A percentile compares a stretch with the other conserved stretches of the same genome.
These are phyloP conservation scores for Eupeodes latifasciatus DNA, from an alignment of 2,888 invertebrate genomes.

Conservation along the genomic window DNA sequence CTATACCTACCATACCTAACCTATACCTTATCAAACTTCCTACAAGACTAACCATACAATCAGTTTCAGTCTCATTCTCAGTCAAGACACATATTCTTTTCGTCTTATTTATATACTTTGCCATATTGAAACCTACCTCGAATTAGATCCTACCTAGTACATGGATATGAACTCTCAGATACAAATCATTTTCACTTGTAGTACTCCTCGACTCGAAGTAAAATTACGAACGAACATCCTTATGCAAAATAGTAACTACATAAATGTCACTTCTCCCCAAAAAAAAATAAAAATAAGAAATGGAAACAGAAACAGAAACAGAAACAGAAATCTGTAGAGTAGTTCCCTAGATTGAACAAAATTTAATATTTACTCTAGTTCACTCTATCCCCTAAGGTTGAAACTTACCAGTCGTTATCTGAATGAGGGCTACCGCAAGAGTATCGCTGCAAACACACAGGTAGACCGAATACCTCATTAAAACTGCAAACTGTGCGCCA, in stretches of 20 bases:
- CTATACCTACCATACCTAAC: neutral
- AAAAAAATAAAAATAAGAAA: slow-evolving; percentile 5
- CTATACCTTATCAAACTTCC: slow-evolving; percentile 16
- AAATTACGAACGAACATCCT: neutral
- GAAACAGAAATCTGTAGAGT: slow-evolving; percentile 14
- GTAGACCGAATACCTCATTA: slow-evolving; percentile 69
- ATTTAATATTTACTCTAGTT: slow-evolving; percentile 47
- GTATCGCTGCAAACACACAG: slow-evolving; percentile 23
- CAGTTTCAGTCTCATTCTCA: slow-evolving; percentile 39
- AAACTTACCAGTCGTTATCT: slow-evolving; percentile 39
- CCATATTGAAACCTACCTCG: neutral
- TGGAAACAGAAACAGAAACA: slow-evolving; percentile 9
- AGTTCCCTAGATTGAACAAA: slow-evolving; percentile 16
- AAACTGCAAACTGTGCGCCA: slow-evolving; percentile 54
- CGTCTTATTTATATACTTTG: neutral
- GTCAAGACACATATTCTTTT: neutral
- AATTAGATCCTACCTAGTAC: neutral
- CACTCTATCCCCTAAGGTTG: slow-evolving; percentile 33
- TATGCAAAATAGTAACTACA: neutral
- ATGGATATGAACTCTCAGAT: neutral
- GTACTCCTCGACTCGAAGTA: too few species aligned
- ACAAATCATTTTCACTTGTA: slow-evolving; percentile 2
- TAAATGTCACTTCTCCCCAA: neutral
- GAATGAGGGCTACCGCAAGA: slow-evolving; percentile 48
- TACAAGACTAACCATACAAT: slow-evolving; percentile 29